These are phyloP conservation scores for Petromus typicus DNA, from an alignment of 2,113 vertebrate genomes.

Conservation along the genomic window DNA sequence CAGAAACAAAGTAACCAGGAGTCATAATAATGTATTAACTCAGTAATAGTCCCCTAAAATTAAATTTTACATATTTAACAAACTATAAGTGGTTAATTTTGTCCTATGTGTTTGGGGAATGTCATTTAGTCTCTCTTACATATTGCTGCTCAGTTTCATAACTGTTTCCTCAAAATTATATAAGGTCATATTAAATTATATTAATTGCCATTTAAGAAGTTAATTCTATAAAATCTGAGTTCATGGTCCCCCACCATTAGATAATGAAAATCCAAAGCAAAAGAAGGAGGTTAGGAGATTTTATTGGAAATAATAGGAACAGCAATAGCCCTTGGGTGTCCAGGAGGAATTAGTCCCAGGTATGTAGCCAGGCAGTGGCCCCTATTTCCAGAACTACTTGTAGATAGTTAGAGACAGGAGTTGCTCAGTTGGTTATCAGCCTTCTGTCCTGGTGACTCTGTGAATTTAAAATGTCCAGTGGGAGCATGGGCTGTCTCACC, in stretches of 20 bases:
- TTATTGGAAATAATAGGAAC: neutral
- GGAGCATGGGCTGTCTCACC: neutral
- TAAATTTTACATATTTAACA: neutral
- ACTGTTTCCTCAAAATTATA: neutral
- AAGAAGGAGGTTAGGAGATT: neutral
- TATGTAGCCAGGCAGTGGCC: neutral
- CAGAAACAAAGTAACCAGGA: neutral
- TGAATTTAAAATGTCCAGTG: neutral
- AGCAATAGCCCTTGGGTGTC: neutral
- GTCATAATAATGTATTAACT: neutral
- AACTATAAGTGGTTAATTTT: neutral
- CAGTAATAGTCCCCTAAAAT: neutral
- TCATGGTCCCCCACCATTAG: neutral
- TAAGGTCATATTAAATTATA: conserved; percentile 8
- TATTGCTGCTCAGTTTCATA: neutral
- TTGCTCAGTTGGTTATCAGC: neutral
- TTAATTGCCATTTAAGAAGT: neutral
- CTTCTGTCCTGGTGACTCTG: neutral
- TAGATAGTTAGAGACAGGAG: no score
- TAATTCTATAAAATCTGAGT: neutral
- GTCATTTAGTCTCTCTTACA: neutral
- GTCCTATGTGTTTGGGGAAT: neutral
- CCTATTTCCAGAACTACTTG: neutral
- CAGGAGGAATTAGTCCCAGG: neutral
- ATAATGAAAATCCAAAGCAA: neutral